Percentiles rank a stretch among this genome's conserved stretches.
These are phyloP conservation scores for Desmophyllum pertusum DNA, from an alignment of 92 coral and sea anemone species.

Conservation along the genomic window DNA sequence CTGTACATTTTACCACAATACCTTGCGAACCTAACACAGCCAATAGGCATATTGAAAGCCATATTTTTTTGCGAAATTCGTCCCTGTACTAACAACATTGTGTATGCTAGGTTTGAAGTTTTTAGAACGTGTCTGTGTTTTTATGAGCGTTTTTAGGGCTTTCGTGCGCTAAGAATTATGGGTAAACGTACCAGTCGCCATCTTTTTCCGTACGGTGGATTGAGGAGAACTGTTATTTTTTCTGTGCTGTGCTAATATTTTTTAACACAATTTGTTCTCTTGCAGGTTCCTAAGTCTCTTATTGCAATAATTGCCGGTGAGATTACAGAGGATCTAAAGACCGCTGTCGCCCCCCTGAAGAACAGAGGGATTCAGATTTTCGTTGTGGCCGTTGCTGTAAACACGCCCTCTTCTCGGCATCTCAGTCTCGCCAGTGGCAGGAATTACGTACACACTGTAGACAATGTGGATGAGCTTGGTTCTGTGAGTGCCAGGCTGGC, in stretches of 20 bases:
- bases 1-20: no score
- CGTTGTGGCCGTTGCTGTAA: conserved; percentile 79
- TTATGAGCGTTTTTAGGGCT: no score
- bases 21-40: no score
- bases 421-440: conserved; percentile 24
- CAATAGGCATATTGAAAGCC: no score
- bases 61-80: no score
- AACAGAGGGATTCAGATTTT: conserved; percentile 65
- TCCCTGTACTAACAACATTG: no score
- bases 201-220: no score
- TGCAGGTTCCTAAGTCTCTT: conserved; percentile 64
- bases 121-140: no score
- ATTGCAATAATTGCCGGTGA: conserved; percentile 65
- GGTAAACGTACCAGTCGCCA: no score
- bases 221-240: background rate
- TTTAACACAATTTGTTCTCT: background rate
- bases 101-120: no score
- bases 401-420: conserved; percentile 39
- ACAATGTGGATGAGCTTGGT: conserved; percentile 62
- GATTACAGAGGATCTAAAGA: conserved; percentile 62
- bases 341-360: conserved; percentile 63
- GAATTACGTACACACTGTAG: conserved; percentile 46
- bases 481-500: conserved; percentile 66
- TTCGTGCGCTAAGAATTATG: no score
- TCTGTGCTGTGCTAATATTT: background rate